Evolutionary conservation across 2,113 vertebrate species (phyloP).

Genomic region (Paralichthys olivaceus): DNA sequence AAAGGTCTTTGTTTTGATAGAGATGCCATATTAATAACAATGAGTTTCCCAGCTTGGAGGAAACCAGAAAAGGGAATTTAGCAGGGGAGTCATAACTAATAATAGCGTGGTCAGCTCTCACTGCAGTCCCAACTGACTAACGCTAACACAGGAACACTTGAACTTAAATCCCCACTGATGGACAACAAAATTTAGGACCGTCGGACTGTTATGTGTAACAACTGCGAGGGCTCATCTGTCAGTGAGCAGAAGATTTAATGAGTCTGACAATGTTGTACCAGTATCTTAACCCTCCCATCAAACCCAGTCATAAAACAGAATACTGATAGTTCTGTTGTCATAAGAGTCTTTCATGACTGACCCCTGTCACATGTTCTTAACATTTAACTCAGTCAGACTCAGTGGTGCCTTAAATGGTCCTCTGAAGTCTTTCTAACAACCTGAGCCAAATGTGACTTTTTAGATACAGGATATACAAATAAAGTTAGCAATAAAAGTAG

Average conservation of each 20-base stretch:
- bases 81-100: slow-evolving; percentile 47
- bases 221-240: slow-evolving; percentile 1
- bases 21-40: slow-evolving; percentile 42
- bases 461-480: slow-evolving; percentile 14
- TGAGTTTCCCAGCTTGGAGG: slow-evolving; percentile 34
- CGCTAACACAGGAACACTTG: slow-evolving; percentile 33
- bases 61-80: slow-evolving; percentile 49
- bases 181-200: slow-evolving; percentile 13
- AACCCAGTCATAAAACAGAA: slow-evolving; percentile 16
- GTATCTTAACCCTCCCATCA: neutral
- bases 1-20: slow-evolving; percentile 33
- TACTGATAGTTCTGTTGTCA: slow-evolving; percentile 10
- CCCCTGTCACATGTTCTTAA: slow-evolving; percentile 18
- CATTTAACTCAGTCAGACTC: slow-evolving; percentile 21
- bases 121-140: slow-evolving; percentile 50
- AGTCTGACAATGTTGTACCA: neutral
- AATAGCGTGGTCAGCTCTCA: slow-evolving; percentile 63
- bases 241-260: slow-evolving; percentile 1
- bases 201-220: slow-evolving; percentile 1
- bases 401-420: slow-evolving; percentile 11
- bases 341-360: neutral
- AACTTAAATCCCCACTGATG: slow-evolving; percentile 36
- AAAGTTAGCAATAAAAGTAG: slow-evolving; percentile 19
- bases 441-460: too few species aligned
- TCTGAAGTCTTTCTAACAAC: neutral